Evolutionary conservation across 2,113 vertebrate species (phyloP).

Genomic region (Nothoprocta perdicaria): DNA sequence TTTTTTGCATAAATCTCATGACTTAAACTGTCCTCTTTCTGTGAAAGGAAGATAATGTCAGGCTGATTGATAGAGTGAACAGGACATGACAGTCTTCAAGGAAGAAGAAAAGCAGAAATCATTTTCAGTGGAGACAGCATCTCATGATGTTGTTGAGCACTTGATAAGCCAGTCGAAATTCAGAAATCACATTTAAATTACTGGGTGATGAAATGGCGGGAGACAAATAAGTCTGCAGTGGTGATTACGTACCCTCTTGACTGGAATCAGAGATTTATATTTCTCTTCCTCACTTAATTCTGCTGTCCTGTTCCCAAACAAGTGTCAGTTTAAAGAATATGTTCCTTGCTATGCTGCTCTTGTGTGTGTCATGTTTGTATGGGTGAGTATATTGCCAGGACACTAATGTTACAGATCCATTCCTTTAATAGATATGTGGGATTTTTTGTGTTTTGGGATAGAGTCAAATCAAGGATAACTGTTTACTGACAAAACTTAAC

Average conservation of each 20-base stretch:
- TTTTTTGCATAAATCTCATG: conserved; percentile 69
- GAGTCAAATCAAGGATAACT: background rate
- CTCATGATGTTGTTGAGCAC: conserved; percentile 27
- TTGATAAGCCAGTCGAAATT: conserved; percentile 54
- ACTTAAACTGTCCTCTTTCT: conserved; percentile 45
- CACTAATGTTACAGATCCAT: background rate
- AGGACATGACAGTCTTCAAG: conserved; percentile 38
- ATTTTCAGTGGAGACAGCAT: conserved; percentile 9
- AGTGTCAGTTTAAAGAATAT: background rate
- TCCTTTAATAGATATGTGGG: background rate
- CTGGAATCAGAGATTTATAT: conserved; percentile 10
- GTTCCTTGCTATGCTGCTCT: background rate
- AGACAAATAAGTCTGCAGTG: conserved; percentile 30
- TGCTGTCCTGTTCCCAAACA: background rate
- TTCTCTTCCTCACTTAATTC: background rate
- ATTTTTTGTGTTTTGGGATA: background rate
- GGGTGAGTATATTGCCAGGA: background rate
- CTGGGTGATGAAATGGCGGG: conserved; percentile 8
- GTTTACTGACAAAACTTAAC: background rate
- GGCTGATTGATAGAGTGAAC: conserved; percentile 58
- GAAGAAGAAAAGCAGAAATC: conserved; percentile 31
- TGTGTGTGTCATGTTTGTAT: background rate
- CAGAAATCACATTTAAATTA: conserved; percentile 54
- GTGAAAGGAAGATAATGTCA: conserved; percentile 71
- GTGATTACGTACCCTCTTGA: conserved; percentile 23